Conservation (phyloP, 2,888 invertebrate species). For the Ormyrus thymus region DNA sequence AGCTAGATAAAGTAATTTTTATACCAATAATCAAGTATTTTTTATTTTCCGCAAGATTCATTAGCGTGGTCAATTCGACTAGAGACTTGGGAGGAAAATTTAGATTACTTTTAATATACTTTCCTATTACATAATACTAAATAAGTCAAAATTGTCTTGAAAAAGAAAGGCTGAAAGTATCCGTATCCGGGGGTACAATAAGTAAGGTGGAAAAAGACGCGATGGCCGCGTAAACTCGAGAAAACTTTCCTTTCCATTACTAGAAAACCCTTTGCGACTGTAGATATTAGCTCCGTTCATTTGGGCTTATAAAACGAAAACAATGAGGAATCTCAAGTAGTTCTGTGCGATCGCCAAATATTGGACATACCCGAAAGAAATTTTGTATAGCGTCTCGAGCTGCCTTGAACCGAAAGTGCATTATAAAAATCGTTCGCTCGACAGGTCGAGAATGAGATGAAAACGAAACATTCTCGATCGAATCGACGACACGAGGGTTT, state of each 20-base stretch:
- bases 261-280: conserved; percentile 21
- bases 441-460: conserved; percentile 57
- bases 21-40: too few species aligned
- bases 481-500: conserved; percentile 63
- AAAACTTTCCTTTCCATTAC: conserved; percentile 38
- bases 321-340: conserved; percentile 27
- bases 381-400: conserved; percentile 73
- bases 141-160: conserved; percentile 15
- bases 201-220: conserved; percentile 48
- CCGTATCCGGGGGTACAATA: conserved; percentile 32
- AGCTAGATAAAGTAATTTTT: too few species aligned
- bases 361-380: conserved; percentile 57
- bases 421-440: conserved; percentile 67
- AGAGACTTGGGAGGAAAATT: too few species aligned
- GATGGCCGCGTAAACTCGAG: conserved; percentile 45
- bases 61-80: too few species aligned
- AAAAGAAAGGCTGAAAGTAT: conserved; percentile 54
- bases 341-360: conserved; percentile 28
- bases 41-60: too few species aligned
- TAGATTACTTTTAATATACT: too few species aligned
- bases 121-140: background rate
- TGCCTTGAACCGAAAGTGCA: conserved; percentile 75
- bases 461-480: conserved; percentile 58
- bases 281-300: conserved; percentile 33
- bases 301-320: conserved; percentile 8